These are phyloP conservation scores for Anagyrus pseudococci DNA, from an alignment of 2,888 invertebrate genomes.

Conservation along the genomic window DNA sequence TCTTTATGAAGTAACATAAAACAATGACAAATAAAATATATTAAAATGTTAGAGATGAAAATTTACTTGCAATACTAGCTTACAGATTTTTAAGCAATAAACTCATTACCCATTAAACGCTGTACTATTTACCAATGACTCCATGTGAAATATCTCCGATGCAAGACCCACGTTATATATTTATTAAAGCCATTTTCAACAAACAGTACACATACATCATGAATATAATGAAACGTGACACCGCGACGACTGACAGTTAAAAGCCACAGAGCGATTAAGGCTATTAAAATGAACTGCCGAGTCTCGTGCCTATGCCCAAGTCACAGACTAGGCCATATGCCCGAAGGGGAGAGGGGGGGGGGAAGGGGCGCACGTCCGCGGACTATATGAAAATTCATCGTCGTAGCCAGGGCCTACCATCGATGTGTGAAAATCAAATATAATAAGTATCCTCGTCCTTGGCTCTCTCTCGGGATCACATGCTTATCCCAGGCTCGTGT, in stretches of 20 bases:
- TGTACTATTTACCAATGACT: too few species aligned
- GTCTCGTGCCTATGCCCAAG: not conserved
- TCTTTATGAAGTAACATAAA: too few species aligned
- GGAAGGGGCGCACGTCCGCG: not conserved
- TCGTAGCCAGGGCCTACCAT: slow-evolving; percentile 27
- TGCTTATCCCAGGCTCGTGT: not conserved
- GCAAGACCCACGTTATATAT: too few species aligned
- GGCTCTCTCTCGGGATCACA: slow-evolving; percentile 32
- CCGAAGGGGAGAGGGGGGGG: not conserved
- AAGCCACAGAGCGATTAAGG: slow-evolving; percentile 29
- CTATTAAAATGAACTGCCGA: slow-evolving; percentile 25
- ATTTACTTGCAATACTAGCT: too few species aligned
- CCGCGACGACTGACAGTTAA: slow-evolving; percentile 23
- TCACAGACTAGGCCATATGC: not conserved
- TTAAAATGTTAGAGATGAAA: too few species aligned
- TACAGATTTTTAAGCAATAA: too few species aligned
- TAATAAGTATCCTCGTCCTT: slow-evolving; percentile 34
- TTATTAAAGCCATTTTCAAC: too few species aligned
- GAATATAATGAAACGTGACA: too few species aligned
- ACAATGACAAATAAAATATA: too few species aligned
- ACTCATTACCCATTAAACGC: too few species aligned
- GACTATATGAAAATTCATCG: slow-evolving; percentile 36
- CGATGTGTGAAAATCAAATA: slow-evolving; percentile 58
- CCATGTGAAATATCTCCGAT: too few species aligned
- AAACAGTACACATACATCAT: too few species aligned